Evolutionary conservation across 2,888 invertebrate genomes (phyloP).

Genomic region (Chaetoderma sp.): DNA sequence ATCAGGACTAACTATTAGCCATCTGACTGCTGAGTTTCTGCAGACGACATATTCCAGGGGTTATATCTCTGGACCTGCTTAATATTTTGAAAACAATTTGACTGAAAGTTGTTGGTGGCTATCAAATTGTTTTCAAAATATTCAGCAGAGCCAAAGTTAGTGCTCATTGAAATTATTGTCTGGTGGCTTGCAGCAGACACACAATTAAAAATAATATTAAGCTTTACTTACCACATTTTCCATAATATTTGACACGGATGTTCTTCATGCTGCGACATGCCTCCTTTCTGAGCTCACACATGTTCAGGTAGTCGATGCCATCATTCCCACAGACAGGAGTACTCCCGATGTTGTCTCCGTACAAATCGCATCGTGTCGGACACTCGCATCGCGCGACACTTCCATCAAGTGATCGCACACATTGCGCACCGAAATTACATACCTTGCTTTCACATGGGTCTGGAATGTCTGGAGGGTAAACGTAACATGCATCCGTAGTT

Average conservation of each 20-base stretch:
- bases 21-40: no score
- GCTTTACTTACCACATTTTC: slow-evolving; percentile 71
- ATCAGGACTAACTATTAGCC: no score
- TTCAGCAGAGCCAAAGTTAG: no score
- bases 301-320: slow-evolving; percentile 69
- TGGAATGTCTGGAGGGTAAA: slow-evolving; percentile 76
- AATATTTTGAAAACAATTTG: no score
- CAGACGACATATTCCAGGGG: no score
- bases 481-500: slow-evolving; percentile 69
- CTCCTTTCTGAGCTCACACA: slow-evolving; percentile 67
- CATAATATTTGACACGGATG: slow-evolving; percentile 70
- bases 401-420: slow-evolving; percentile 77
- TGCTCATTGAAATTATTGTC: no score
- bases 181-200: no score
- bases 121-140: no score
- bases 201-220: background rate
- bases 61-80: no score
- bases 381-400: slow-evolving; percentile 82
- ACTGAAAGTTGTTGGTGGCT: no score
- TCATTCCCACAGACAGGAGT: slow-evolving; percentile 81
- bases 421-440: slow-evolving; percentile 80
- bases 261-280: slow-evolving; percentile 69
- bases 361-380: slow-evolving; percentile 82
- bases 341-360: slow-evolving; percentile 85
- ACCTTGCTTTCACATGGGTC: slow-evolving; percentile 80